Evolutionary conservation across 2,888 invertebrate genomes (phyloP).

Genomic region (Meloe dianella): DNA sequence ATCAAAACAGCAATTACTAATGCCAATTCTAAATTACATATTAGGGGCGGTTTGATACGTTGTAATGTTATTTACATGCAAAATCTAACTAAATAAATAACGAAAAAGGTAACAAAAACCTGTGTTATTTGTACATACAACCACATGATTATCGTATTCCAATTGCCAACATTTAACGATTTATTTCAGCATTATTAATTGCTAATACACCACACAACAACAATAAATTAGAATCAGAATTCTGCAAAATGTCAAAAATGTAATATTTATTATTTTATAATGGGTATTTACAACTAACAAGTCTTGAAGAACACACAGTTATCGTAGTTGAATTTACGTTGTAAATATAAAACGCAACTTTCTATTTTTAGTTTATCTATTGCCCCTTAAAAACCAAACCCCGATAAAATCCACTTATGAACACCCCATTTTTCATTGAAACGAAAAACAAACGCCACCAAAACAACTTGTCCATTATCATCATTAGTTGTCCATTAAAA

Average conservation of each 20-base stretch:
- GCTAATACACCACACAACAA: constrained; percentile 45
- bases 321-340: not conserved
- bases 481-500: not conserved
- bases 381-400: not conserved
- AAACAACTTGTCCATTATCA: not conserved
- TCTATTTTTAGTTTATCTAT: not conserved
- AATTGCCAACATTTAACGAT: constrained; percentile 36
- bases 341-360: not conserved
- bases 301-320: not conserved
- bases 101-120: too few species aligned
- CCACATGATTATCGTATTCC: not conserved
- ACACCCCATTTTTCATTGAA: not conserved
- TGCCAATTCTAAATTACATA: not conserved
- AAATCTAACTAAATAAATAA: too few species aligned
- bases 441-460: not conserved
- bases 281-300: constrained; percentile 55
- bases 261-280: constrained; percentile 57
- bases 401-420: not conserved
- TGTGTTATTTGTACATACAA: too few species aligned
- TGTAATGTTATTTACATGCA: not conserved
- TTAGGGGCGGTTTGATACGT: constrained; percentile 16
- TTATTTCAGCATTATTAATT: constrained; percentile 47
- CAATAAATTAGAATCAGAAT: constrained; percentile 55
- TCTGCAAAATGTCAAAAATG: constrained; percentile 56
- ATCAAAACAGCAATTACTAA: not conserved